phyloP scores from a whole-genome alignment of 1,140 invertebrate species.

The Nixonia krombeini region DNA sequence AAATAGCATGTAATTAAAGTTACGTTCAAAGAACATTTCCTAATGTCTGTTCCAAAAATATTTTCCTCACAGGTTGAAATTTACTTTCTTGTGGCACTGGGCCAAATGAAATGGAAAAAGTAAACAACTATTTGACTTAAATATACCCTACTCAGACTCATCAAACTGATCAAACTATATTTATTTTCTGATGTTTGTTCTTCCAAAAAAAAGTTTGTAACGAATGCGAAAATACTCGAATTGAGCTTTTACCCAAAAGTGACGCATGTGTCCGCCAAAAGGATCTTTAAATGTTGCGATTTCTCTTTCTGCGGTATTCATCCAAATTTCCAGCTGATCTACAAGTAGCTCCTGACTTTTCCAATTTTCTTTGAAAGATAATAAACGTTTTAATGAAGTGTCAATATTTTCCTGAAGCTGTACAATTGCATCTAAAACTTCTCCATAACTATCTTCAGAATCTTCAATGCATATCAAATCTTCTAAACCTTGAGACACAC shows the following conservation, averaged over 20 bases:
- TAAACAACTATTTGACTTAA: slow-evolving; percentile 30
- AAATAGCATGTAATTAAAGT: too few species aligned
- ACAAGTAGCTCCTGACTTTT: slow-evolving; percentile 79
- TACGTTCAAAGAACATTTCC: too few species aligned
- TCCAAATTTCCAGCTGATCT: slow-evolving; percentile 82
- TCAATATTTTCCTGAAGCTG: slow-evolving; percentile 82
- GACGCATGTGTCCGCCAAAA: slow-evolving; percentile 79
- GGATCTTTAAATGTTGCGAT: slow-evolving; percentile 71
- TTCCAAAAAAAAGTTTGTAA: slow-evolving; percentile 39
- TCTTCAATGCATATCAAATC: slow-evolving; percentile 80
- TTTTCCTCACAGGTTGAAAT: background rate
- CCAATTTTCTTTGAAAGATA: slow-evolving; percentile 84
- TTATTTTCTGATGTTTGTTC: slow-evolving; percentile 28
- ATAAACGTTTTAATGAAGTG: slow-evolving; percentile 77
- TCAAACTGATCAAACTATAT: slow-evolving; percentile 22
- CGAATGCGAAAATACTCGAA: slow-evolving; percentile 10
- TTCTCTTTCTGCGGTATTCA: slow-evolving; percentile 79
- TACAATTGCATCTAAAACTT: slow-evolving; percentile 78
- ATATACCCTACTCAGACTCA: slow-evolving; percentile 11
- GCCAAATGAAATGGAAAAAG: slow-evolving; percentile 30
- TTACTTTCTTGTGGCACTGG: slow-evolving; percentile 7
- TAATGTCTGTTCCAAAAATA: background rate
- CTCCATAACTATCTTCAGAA: slow-evolving; percentile 79
- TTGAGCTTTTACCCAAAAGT: slow-evolving; percentile 81
- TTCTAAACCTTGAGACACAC: slow-evolving; percentile 81